These are phyloP conservation scores for Gallinago solitaria DNA, from an alignment of 2,797 vertebrate species.

Conservation along the genomic window DNA sequence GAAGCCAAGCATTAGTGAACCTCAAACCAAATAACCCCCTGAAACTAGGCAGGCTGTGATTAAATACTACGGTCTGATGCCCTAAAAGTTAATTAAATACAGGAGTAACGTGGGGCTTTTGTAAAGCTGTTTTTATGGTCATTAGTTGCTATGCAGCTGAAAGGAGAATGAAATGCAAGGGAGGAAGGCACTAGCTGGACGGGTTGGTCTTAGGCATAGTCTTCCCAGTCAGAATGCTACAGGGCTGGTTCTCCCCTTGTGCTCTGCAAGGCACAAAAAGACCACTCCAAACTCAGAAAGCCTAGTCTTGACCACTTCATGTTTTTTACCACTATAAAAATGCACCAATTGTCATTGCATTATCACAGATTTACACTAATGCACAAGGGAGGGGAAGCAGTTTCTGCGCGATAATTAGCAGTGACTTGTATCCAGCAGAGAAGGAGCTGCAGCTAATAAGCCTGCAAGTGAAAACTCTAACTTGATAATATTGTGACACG, in stretches of 20 bases:
- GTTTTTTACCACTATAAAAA: neutral
- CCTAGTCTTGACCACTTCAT: neutral
- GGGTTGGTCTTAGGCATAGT: slow-evolving; percentile 8
- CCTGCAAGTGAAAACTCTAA: neutral
- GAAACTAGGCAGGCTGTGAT: slow-evolving; percentile 24
- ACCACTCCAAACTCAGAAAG: neutral
- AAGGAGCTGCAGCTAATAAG: neutral
- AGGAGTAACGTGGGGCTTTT: slow-evolving; percentile 16
- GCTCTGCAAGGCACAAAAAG: neutral
- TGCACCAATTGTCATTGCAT: neutral
- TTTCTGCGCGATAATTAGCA: neutral
- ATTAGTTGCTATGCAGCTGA: slow-evolving; percentile 51
- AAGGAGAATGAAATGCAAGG: slow-evolving; percentile 25
- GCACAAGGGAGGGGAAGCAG: neutral
- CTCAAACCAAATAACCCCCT: neutral
- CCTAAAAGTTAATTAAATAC: slow-evolving; percentile 67
- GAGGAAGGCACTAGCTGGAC: neutral
- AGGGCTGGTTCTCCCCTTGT: neutral
- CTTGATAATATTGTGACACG: fast-evolving
- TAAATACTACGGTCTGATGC: neutral
- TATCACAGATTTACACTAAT: neutral
- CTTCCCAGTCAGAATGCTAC: slow-evolving; percentile 8
- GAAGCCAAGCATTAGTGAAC: neutral
- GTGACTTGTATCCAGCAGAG: neutral
- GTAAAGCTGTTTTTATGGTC: slow-evolving; percentile 50